A percentile compares a stretch with the other conserved stretches of the same genome.
phyloP scores from a whole-genome alignment of 2,113 vertebrate genomes.

The zebrafish (Danio rerio) region DNA sequence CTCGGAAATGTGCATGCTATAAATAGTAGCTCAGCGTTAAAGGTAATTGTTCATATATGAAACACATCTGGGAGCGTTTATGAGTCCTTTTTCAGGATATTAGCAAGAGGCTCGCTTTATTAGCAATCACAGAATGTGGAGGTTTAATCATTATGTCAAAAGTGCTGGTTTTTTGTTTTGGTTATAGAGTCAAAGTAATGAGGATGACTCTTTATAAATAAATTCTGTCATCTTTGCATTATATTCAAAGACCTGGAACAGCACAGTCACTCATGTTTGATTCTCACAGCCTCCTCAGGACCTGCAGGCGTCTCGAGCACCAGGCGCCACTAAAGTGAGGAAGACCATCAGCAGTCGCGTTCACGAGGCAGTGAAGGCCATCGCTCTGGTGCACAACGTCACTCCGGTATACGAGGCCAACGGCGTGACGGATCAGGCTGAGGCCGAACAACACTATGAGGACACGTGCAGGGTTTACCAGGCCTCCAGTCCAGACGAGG shows the following conservation, averaged over 20 bases:
- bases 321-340: conserved; percentile 89
- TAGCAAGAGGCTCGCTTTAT: conserved; percentile 4
- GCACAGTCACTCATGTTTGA: background rate
- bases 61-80: conserved; percentile 77
- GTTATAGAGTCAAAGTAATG: too few relatives aligned
- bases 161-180: background rate
- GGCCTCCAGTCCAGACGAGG: conserved; percentile 97
- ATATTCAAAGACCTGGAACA: too few relatives aligned
- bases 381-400: conserved; percentile 95
- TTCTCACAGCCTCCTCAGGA: conserved; percentile 83
- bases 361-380: conserved; percentile 95
- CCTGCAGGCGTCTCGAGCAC: conserved; percentile 83
- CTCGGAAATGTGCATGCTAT: conserved; percentile 79
- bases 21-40: conserved; percentile 86
- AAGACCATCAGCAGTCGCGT: conserved; percentile 95
- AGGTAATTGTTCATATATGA: conserved; percentile 71
- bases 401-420: conserved; percentile 94
- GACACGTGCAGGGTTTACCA: conserved; percentile 96
- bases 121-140: background rate
- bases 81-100: conserved; percentile 31
- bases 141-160: conserved; percentile 44
- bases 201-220: too few relatives aligned
- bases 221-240: too few relatives aligned
- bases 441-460: conserved; percentile 94
- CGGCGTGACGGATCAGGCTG: conserved; percentile 92